Percentiles rank a stretch among this genome's conserved stretches.
These are phyloP conservation scores for Andrena bicolor DNA, from an alignment of 2,888 invertebrate species.

Conservation along the genomic window DNA sequence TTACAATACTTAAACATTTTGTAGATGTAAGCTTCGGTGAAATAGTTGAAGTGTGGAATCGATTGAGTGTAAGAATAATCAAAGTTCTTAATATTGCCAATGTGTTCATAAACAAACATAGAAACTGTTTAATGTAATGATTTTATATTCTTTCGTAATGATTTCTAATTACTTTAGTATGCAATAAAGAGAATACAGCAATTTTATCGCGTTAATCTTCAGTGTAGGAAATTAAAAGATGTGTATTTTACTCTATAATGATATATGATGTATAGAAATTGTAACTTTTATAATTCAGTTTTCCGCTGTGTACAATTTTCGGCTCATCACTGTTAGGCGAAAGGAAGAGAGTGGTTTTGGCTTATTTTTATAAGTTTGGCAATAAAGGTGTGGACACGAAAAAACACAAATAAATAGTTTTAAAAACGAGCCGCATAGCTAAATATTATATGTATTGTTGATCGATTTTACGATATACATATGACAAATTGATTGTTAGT, in stretches of 20 bases:
- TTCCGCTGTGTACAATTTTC: conserved; percentile 17
- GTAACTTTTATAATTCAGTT: conserved; percentile 54
- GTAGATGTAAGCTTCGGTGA: conserved; percentile 1
- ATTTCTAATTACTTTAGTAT: conserved; percentile 1
- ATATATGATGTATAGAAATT: conserved; percentile 45
- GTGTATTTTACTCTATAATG: conserved; percentile 37
- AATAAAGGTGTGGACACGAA: conserved; percentile 19
- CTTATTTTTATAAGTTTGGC: conserved; percentile 57
- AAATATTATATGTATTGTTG: conserved; percentile 18
- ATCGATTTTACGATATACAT: conserved; percentile 16
- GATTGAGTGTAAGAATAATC: conserved; percentile 10
- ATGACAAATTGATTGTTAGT: conserved; percentile 5
- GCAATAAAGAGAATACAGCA: background rate
- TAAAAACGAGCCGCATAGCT: conserved; percentile 1
- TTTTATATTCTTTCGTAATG: conserved; percentile 11
- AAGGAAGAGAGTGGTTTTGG: conserved; percentile 47
- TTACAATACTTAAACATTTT: conserved; percentile 3
- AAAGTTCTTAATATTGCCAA: conserved; percentile 17
- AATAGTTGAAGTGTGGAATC: conserved; percentile 11
- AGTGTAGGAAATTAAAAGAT: conserved; percentile 1
- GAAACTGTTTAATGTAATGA: conserved; percentile 27
- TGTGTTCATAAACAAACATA: conserved; percentile 3
- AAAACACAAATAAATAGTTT: conserved; percentile 46
- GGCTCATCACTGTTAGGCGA: conserved; percentile 13
- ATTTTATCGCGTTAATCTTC: conserved; percentile 10